Base-by-base conservation (phyloP, 2,797 vertebrate species). In the Melanotaenia trifasciata region DNA sequence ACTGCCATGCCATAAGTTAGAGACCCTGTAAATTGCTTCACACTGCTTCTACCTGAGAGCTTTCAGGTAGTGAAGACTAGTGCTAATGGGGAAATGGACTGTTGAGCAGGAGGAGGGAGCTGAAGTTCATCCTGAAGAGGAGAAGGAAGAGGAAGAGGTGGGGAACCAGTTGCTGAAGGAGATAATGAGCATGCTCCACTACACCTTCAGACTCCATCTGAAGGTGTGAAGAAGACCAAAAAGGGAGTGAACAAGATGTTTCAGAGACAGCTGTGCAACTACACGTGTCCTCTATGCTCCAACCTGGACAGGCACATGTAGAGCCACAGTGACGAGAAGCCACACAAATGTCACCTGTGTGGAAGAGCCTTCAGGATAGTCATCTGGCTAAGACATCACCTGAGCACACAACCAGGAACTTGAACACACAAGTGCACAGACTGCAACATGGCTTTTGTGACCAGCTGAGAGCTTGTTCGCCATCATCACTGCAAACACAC, bases 221-320 rank as follows among this genome's bases (percentile, higher is more conserved):
- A 59, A 58, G 10, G 94, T 60, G 53, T 96, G 80, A 99, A 96
- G 94, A 99, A 97, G 91, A 80, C 88, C 70, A 99, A 98, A 94
- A 99, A 99, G 95, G 96, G 98, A 87, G 98, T 98, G 72, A 99
- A 99, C 94, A 99, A 99, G 93, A 98, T 97, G 79, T 99, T 99
- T 94, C 98, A 99, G 92, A 99, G 98, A 3, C 97, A 99, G 86
- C 93, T 99, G 80, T 99, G 97, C 86, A 99, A 97, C 94, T 99
- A 99, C 84, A 99, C 97, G 0, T 99, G 97, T 80, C 98, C 97
- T 0, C 95, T 97, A 1, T 97, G 97, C 84, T 99, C 98, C 81
- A 99, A 99, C 89, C 87, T 99, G 94, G 98, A 99, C 93, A 95
- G 97, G 61, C 98, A 99, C 93, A 99, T 99, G 98, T 99, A 99